Evolutionary conservation across 2,888 invertebrate genomes (phyloP).

Genomic region (Agrochola lota): DNA sequence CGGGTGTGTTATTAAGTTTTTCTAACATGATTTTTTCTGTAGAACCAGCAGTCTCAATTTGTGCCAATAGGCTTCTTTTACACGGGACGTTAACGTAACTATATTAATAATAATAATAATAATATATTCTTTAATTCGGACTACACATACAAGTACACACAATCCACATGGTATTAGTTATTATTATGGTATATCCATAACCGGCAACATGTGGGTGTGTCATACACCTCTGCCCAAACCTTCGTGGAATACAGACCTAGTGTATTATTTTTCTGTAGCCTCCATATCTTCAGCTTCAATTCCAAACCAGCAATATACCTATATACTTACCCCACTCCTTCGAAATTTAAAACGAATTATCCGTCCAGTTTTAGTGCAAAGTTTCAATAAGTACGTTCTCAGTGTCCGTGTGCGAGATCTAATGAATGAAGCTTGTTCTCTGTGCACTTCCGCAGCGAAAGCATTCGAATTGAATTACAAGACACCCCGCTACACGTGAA

Average conservation of each 20-base stretch:
- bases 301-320: constrained; percentile 20
- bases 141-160: too few species aligned
- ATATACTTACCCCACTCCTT: constrained; percentile 3
- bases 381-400: constrained; percentile 47
- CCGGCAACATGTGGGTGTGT: neutral
- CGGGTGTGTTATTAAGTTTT: neutral
- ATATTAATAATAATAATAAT: too few species aligned
- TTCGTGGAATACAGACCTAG: neutral
- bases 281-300: neutral
- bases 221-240: neutral
- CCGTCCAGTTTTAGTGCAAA: constrained; percentile 35
- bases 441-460: constrained; percentile 61
- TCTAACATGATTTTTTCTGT: neutral
- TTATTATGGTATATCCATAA: too few species aligned
- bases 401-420: constrained; percentile 56
- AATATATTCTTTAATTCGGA: too few species aligned
- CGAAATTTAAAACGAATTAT: constrained; percentile 41
- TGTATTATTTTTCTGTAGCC: neutral
- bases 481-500: constrained; percentile 65
- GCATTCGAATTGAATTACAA: constrained; percentile 76
- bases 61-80: neutral
- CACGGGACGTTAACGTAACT: neutral
- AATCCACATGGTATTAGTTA: too few species aligned
- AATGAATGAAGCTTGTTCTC: constrained; percentile 72
- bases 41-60: neutral